A percentile compares a stretch with the other conserved stretches of the same genome.
Conservation (phyloP, 2,113 vertebrate species). For the Heterochromis multidens region DNA sequence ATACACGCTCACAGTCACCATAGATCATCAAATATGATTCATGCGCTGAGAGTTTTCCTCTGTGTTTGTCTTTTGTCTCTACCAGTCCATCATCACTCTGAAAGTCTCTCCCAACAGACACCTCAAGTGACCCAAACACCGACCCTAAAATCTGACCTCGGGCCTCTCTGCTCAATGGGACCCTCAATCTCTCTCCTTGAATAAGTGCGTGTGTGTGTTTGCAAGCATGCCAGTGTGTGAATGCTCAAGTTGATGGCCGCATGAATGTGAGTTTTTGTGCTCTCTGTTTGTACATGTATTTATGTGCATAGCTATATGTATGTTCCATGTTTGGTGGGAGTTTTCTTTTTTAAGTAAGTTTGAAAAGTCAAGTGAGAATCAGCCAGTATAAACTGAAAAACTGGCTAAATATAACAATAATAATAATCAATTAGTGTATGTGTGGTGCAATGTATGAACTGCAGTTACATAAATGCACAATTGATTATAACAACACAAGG, state of each 20-base stretch:
- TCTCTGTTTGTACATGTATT: neutral
- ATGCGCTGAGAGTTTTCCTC: neutral
- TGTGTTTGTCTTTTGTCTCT: neutral
- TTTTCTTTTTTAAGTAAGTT: neutral
- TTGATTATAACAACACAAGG: rapidly evolving
- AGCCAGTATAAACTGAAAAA: neutral
- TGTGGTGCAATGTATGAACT: neutral
- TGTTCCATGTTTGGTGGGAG: neutral
- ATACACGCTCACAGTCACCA: neutral
- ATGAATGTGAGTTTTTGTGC: neutral
- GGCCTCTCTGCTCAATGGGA: neutral
- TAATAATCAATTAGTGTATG: neutral
- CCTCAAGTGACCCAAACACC: neutral
- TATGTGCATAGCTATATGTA: neutral
- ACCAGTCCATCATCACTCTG: conserved; percentile 23
- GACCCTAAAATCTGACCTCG: conserved; percentile 40
- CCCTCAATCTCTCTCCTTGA: neutral
- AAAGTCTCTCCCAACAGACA: neutral
- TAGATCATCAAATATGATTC: conserved; percentile 33
- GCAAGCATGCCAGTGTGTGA: neutral
- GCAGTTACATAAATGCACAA: neutral
- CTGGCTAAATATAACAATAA: neutral
- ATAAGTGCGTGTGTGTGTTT: neutral
- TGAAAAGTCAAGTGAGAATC: neutral
- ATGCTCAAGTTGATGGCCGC: neutral